Evolutionary conservation across 2,888 invertebrate species (phyloP).

Genomic region (Sipha maydis): DNA sequence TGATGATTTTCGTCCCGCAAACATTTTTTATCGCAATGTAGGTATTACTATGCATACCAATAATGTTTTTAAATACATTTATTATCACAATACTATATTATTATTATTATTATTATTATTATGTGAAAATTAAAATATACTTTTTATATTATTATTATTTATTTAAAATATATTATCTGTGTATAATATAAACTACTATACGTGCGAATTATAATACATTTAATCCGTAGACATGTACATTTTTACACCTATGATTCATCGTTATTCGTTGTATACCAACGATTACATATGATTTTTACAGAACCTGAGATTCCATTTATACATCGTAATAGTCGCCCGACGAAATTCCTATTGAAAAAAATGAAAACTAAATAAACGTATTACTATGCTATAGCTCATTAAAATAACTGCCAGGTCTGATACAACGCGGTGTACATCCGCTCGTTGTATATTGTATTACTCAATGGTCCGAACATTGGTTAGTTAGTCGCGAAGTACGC

Average conservation of each 20-base stretch:
- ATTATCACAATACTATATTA: not conserved
- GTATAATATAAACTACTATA: not conserved
- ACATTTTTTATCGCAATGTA: not conserved
- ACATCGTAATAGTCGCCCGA: not conserved
- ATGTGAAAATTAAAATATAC: not conserved
- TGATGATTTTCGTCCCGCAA: not conserved
- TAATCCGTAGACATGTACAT: not conserved
- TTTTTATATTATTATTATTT: not conserved
- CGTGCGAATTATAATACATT: not conserved
- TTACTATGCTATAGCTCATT: not conserved
- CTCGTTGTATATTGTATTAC: too few relatives aligned
- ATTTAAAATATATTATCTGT: not conserved
- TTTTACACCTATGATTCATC: too few relatives aligned
- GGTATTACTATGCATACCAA: not conserved
- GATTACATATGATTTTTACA: not conserved
- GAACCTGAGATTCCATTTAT: not conserved
- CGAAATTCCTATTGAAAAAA: not conserved
- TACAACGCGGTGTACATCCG: too few relatives aligned
- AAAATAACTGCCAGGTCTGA: too few relatives aligned
- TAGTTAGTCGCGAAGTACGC: too few relatives aligned
- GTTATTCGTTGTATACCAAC: too few relatives aligned
- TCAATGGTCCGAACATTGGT: too few relatives aligned
- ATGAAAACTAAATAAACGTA: not conserved
- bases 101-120: not conserved
- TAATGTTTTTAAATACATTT: not conserved